These are phyloP conservation scores for Melipona quadrifasciata DNA, from an alignment of 1,140 invertebrate genomes.

Conservation along the genomic window DNA sequence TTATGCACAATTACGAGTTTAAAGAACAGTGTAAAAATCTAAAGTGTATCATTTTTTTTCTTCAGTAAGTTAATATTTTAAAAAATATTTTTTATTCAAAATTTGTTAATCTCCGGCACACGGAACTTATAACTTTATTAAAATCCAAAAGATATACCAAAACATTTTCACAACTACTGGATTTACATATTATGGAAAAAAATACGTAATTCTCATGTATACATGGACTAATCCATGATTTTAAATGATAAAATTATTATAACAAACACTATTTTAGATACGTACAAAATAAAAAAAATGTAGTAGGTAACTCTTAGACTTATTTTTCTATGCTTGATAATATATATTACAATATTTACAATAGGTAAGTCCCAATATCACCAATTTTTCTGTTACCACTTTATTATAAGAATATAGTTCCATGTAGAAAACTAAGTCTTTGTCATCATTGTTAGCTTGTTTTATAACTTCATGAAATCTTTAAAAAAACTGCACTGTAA, in stretches of 20 bases:
- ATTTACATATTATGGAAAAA: conserved; percentile 46
- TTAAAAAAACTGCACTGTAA: conserved; percentile 72
- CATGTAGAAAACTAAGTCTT: conserved; percentile 82
- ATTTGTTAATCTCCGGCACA: conserved; percentile 51
- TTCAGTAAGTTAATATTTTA: conserved; percentile 57
- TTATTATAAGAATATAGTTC: conserved; percentile 81
- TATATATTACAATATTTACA: conserved; percentile 81
- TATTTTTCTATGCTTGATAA: conserved; percentile 75
- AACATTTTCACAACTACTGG: conserved; percentile 55
- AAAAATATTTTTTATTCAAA: conserved; percentile 65
- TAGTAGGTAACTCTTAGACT: conserved; percentile 75
- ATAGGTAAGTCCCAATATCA: conserved; percentile 77
- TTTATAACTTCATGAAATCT: conserved; percentile 71
- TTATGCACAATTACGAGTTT: conserved; percentile 54
- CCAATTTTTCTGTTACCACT: conserved; percentile 66
- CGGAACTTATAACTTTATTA: conserved; percentile 60
- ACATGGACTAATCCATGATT: conserved; percentile 41
- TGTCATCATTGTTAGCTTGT: conserved; percentile 74
- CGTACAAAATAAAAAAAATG: conserved; percentile 73
- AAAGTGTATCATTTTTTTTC: conserved; percentile 59
- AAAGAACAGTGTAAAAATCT: conserved; percentile 61
- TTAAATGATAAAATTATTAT: conserved; percentile 61
- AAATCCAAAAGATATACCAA: conserved; percentile 64
- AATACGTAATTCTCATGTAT: conserved; percentile 48
- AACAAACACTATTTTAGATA: conserved; percentile 67